Percentiles rank a stretch among this genome's conserved stretches.
phyloP scores from a whole-genome alignment of 2,888 invertebrate genomes.

The Hirtodrosophila cameraria region DNA sequence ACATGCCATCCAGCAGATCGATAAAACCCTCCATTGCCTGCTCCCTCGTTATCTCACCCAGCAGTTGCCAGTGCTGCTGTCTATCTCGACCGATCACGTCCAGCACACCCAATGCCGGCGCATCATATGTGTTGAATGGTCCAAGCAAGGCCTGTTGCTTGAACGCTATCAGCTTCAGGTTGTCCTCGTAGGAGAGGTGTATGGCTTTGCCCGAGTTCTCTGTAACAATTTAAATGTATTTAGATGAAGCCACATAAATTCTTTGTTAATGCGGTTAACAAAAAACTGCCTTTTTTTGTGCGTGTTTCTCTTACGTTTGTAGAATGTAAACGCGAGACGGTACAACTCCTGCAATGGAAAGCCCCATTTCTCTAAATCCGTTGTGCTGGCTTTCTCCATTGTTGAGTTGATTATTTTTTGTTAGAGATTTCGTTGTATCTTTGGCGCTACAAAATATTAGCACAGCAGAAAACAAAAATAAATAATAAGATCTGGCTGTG shows the following conservation, averaged over 20 bases:
- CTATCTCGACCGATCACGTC: slow-evolving; percentile 98
- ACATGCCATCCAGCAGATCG: slow-evolving; percentile 92
- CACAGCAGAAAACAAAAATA: slow-evolving; percentile 70
- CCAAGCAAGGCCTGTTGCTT: slow-evolving; percentile 96
- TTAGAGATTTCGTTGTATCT: slow-evolving; percentile 6
- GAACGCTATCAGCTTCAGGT: slow-evolving; percentile 94
- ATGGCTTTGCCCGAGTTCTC: slow-evolving; percentile 99
- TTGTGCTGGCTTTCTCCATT: slow-evolving; percentile 25
- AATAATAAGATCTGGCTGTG: slow-evolving; percentile 53
- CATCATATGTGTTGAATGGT: slow-evolving; percentile 89
- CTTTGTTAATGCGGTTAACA: background rate
- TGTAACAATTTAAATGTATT: slow-evolving; percentile 80
- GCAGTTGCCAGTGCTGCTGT: slow-evolving; percentile 95
- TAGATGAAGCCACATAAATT: slow-evolving; percentile 40
- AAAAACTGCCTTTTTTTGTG: slow-evolving; percentile 9
- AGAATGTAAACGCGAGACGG: slow-evolving; percentile 94
- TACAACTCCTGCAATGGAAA: slow-evolving; percentile 92
- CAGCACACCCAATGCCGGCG: slow-evolving; percentile 94
- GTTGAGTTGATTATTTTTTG: background rate
- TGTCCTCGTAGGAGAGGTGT: slow-evolving; percentile 96
- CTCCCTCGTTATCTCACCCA: slow-evolving; percentile 93
- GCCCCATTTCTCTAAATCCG: slow-evolving; percentile 86
- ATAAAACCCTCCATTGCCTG: slow-evolving; percentile 97
- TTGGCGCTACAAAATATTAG: slow-evolving; percentile 34
- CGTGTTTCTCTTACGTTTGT: slow-evolving; percentile 91